Conservation (phyloP, 2,797 vertebrate species). For the Darevskia mixta region DNA sequence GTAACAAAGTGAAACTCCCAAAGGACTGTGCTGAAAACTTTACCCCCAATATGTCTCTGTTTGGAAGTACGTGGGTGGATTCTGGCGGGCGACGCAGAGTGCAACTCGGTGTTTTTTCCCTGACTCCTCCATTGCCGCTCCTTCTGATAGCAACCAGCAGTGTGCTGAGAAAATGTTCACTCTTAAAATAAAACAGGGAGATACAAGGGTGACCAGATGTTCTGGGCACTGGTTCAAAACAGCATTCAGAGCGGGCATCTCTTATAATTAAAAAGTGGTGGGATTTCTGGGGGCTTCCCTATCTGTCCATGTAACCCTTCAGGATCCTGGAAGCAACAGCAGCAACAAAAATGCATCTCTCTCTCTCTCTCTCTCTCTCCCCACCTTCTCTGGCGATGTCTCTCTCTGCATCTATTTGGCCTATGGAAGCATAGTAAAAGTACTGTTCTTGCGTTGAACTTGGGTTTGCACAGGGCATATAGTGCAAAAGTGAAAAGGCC, state of each 20-base stretch:
- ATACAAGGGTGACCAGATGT: constrained; percentile 55
- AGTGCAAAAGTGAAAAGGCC: neutral
- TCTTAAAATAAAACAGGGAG: constrained; percentile 52
- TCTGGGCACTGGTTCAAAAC: constrained; percentile 56
- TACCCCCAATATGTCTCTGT: constrained; percentile 9
- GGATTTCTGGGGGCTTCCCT: constrained; percentile 22
- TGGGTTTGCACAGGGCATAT: neutral
- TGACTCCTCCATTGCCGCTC: constrained; percentile 30
- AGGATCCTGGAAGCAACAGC: constrained; percentile 22
- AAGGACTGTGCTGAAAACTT: neutral
- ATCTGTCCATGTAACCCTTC: constrained; percentile 2
- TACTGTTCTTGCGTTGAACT: neutral
- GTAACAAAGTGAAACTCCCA: neutral
- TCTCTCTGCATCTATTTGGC: constrained; percentile 10
- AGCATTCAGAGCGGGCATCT: neutral
- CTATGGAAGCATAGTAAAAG: neutral
- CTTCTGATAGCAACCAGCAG: constrained; percentile 28
- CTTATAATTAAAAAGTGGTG: neutral
- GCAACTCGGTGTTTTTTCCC: constrained; percentile 4
- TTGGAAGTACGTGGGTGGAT: constrained; percentile 19
- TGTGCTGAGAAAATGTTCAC: constrained; percentile 40
- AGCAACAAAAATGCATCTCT: constrained; percentile 11
- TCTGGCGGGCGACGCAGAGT: constrained; percentile 2
- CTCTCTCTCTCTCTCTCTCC: neutral
- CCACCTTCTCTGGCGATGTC: neutral